These are phyloP conservation scores for Lasiurus borealis DNA, from an alignment of 2,113 vertebrate species.

Conservation along the genomic window DNA sequence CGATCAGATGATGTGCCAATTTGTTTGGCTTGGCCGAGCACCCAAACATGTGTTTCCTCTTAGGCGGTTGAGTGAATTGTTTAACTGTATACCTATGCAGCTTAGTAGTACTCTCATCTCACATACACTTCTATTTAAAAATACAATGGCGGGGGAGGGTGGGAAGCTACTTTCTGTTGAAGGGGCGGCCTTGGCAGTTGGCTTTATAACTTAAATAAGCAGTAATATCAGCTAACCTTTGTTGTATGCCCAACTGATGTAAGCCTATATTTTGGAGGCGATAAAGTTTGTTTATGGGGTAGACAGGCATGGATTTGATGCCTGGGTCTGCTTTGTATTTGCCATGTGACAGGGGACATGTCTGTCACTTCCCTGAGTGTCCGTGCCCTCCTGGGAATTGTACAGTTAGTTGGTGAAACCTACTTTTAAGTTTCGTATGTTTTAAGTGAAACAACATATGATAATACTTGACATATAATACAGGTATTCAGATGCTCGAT, in stretches of 20 bases:
- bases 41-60: slow-evolving; percentile 6
- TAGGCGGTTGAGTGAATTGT: background rate
- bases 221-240: background rate
- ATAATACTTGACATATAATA: background rate
- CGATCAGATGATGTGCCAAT: background rate
- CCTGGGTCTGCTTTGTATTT: background rate
- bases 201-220: background rate
- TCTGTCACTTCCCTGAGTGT: background rate
- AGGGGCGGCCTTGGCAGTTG: background rate
- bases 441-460: background rate
- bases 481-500: background rate
- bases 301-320: background rate
- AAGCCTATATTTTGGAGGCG: background rate
- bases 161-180: background rate
- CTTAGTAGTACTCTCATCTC: too few species aligned
- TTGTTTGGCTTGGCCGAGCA: slow-evolving; percentile 25
- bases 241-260: background rate
- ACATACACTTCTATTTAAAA: background rate
- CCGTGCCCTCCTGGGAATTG: background rate
- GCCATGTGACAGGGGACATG: background rate
- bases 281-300: background rate
- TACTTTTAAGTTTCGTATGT: background rate
- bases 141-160: too few species aligned
- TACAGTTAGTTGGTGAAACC: background rate
- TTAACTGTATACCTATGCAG: background rate